Base-by-base conservation (phyloP, 2,113 vertebrate genomes). In the Loxodonta africana region DNA sequence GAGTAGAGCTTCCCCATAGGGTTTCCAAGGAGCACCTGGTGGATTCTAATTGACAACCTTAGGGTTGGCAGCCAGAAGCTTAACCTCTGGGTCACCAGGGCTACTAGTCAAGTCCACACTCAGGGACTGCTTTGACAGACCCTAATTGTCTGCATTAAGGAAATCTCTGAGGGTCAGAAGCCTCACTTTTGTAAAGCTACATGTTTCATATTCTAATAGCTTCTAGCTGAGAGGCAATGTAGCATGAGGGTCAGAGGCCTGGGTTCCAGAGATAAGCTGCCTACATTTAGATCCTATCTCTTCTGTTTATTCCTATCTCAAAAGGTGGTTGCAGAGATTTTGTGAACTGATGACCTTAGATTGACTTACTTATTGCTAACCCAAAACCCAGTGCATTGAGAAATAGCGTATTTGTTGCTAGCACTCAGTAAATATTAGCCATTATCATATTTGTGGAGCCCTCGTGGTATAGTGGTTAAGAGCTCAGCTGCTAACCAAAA, bases 381-480 rank as follows among this genome's bases (percentile, higher is more conserved):
- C 37, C 37, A 37, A 37, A 37, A 37, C 37, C 37, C 37, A 37
- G 37, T 37, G 37, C 37, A 37, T 37, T 37, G 37, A 37, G 37
- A 37, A 37, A 37, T 37, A 37, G 37, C 37, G 37, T 37, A 23
- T 15, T 46, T 20, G 0, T 62, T 74, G 37, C n/a, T 53, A 23
- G 65, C 7, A 41, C 17, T 82, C 83, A 83, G 94, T 83, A 80
- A 95, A 97, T 86, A 92, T 26, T 80, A 83, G 30, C 41, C 53
- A 46, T 89, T 73, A 57, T 48, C 23, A 28, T 69, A 83, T 93
- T 76, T 93, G 12, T 15, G 53, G 53, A 1, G 53, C 53, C 15
- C 53, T 57, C 11, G 53, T 57, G 8, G 11, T 4, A 8, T 17
- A 17, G 53, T 57, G 53, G 53, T 57, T 57, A 57, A 57, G 53